Evolutionary conservation across 2,888 invertebrate species (phyloP).

Genomic region (Melipona beecheii): DNA sequence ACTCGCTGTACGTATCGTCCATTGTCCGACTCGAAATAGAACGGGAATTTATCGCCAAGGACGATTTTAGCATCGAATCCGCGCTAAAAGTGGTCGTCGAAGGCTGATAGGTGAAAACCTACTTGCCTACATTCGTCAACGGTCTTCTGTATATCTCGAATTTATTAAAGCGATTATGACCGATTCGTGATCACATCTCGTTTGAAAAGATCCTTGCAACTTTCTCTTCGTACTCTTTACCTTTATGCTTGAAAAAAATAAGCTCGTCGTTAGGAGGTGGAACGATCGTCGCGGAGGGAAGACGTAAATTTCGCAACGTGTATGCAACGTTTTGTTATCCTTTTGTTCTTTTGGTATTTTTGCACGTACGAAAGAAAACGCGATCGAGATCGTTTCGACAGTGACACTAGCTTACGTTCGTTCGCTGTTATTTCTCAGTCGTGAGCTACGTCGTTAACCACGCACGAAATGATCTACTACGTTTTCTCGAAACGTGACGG

Average conservation of each 20-base stretch:
- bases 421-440: background rate
- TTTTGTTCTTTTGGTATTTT: background rate
- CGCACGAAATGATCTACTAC: background rate
- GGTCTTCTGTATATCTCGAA: conserved; percentile 35
- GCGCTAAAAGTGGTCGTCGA: conserved; percentile 48
- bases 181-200: conserved; percentile 23
- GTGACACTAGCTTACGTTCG: conserved; percentile 7
- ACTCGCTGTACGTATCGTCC: conserved; percentile 35
- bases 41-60: conserved; percentile 43
- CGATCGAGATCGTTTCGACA: conserved; percentile 9
- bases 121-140: conserved; percentile 71
- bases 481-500: conserved; percentile 19
- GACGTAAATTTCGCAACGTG: background rate
- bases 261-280: background rate
- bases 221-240: background rate
- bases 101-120: conserved; percentile 64
- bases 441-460: background rate
- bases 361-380: background rate
- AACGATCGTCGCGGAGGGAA: background rate
- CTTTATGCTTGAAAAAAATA: background rate
- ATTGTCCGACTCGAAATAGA: conserved; percentile 46
- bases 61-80: conserved; percentile 38
- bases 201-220: background rate
- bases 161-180: conserved; percentile 27
- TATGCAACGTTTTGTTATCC: background rate